Base-by-base conservation (phyloP, 2,797 vertebrate species). In the Gymnopithys bicolor region DNA sequence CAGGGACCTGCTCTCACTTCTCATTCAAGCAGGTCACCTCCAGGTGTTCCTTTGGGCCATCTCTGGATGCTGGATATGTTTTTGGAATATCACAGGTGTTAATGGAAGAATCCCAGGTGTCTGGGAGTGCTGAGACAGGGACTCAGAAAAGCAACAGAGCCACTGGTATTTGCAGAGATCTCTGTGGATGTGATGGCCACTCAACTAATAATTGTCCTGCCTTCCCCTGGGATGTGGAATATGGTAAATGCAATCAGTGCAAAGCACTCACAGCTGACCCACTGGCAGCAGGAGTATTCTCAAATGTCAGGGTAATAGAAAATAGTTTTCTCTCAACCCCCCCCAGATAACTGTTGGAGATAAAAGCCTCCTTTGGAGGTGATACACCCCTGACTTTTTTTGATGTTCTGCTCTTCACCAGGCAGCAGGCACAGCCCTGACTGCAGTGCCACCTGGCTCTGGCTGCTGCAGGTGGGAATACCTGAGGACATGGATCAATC, bases 391-490 rank as follows among this genome's bases (percentile, higher is more conserved):
- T 17, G 23, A 5, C 5, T 21, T 52, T 39, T 52, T 43, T 28
- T 51, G 11, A 35, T 64, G 33, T 86, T 68, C 69, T 55, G 39
- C 28, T 49, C 41, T 59, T 32, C 59, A 24, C 1, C 35, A 19
- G 33, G 7, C 43, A 56, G 18, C 30, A 56, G 37, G 21, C 60
- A 25, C n/a, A 51, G 23, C 13, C 0, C 0, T 0, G 3, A 25
- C 33, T 28, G 19, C 78, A 53, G 32, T 13, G 49, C 45, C 8
- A 8, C 48, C 48, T 14, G 45, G 51, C 46, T 78, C 52, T 49
- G 33, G 12, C 39, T 81, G 49, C 28, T 76, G 30, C 28, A 46
- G 51, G 19, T 46, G 45, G 30, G 23, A 73, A 27, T 30, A 33
- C 27, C n/a, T 5, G 0, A 4, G 49, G 22, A 63, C 49, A 3